These are phyloP conservation scores for Synanceia verrucosa DNA, from an alignment of 2,797 vertebrate species.

Conservation along the genomic window DNA sequence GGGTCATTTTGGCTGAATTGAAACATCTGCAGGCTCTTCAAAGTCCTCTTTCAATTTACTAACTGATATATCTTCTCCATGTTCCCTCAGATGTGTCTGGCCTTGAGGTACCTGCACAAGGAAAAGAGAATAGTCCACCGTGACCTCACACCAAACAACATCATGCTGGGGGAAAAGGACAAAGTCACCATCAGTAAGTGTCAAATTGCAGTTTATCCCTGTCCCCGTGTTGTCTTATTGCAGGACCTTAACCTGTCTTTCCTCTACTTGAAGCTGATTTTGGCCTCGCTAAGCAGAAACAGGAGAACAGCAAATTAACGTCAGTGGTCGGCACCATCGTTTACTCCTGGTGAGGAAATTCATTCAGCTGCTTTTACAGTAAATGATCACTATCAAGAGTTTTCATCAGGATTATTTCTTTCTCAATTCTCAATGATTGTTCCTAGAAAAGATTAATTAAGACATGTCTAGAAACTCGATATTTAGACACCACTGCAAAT, in stretches of 20 bases:
- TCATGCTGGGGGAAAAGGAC: constrained; percentile 91
- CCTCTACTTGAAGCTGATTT: constrained; percentile 87
- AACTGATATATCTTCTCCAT: background rate
- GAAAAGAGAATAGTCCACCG: constrained; percentile 92
- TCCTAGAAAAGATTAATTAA: background rate
- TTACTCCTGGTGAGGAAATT: constrained; percentile 88
- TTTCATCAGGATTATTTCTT: background rate
- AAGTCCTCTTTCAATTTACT: no score
- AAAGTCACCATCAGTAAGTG: constrained; percentile 91
- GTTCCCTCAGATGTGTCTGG: constrained; percentile 87
- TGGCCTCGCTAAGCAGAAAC: constrained; percentile 92
- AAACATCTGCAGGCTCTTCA: background rate
- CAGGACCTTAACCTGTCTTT: background rate
- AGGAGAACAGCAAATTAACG: constrained; percentile 90
- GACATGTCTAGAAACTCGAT: background rate
- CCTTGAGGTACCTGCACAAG: constrained; percentile 91
- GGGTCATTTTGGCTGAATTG: background rate
- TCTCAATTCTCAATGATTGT: background rate
- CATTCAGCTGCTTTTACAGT: background rate
- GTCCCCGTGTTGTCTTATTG: background rate
- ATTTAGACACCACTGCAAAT: background rate
- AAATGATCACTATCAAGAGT: background rate
- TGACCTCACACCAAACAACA: constrained; percentile 90
- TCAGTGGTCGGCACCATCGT: constrained; percentile 92
- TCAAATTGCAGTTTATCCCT: background rate